Percentiles rank a stretch among this genome's conserved stretches.
Conservation (phyloP, 2,113 vertebrate genomes). For the Peromyscus polionotus region DNA sequence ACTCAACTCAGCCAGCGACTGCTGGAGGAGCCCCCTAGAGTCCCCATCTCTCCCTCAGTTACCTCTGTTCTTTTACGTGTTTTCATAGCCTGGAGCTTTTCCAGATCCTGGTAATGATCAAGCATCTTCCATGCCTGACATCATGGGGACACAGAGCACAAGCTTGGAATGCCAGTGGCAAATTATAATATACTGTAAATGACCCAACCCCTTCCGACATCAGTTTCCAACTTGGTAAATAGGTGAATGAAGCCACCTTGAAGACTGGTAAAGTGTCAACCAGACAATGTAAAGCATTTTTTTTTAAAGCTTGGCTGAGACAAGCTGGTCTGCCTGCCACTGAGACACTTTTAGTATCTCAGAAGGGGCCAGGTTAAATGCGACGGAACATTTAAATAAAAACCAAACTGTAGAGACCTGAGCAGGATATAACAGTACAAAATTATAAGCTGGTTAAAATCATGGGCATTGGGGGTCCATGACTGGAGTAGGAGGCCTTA, state of each 20-base stretch:
- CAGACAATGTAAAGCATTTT: constrained; percentile 4
- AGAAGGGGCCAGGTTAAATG: not conserved
- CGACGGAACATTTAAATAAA: not conserved
- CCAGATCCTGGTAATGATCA: too few species aligned
- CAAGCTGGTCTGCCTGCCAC: not conserved
- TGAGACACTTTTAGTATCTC: not conserved
- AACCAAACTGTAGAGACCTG: not conserved
- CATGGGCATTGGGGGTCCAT: rapidly evolving
- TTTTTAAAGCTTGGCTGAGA: not conserved
- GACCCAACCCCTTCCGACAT: not conserved
- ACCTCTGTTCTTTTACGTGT: not conserved
- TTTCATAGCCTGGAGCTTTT: not conserved
- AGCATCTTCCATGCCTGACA: not conserved
- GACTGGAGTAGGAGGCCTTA: rapidly evolving
- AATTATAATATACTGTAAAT: not conserved
- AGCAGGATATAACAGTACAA: not conserved
- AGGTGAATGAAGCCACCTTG: not conserved
- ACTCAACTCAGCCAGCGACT: not conserved
- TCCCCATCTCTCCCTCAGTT: rapidly evolving
- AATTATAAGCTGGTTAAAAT: not conserved
- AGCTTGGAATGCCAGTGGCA: not conserved
- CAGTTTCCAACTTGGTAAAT: not conserved
- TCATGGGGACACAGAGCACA: not conserved
- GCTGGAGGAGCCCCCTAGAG: not conserved
- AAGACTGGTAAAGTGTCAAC: not conserved